Conservation (phyloP, 2,888 invertebrate species). For the Limnephilus rhombicus region DNA sequence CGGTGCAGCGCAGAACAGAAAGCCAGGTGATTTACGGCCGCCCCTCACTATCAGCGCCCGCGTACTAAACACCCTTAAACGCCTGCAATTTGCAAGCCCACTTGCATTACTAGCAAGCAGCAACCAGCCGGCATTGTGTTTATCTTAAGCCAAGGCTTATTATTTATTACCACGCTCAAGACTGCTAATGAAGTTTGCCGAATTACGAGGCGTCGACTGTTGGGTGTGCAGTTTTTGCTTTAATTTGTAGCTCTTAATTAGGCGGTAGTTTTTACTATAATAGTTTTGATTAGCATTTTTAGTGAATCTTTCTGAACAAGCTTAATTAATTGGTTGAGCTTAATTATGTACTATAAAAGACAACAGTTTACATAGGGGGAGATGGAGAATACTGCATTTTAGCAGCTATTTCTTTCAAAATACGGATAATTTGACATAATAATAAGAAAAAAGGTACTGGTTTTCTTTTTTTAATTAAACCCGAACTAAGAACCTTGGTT, state of each 20-base stretch:
- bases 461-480: too few relatives aligned
- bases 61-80: constrained; percentile 10
- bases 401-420: too few relatives aligned
- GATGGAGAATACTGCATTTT: too few relatives aligned
- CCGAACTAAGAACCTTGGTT: too few relatives aligned
- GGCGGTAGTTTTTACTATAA: neutral
- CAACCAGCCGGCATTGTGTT: neutral
- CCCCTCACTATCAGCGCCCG: constrained; percentile 23
- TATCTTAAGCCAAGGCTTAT: neutral
- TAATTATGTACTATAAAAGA: too few relatives aligned
- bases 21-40: constrained; percentile 24
- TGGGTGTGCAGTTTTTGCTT: neutral
- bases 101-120: neutral
- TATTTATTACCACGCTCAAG: neutral
- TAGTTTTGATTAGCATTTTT: neutral
- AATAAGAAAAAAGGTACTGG: too few relatives aligned
- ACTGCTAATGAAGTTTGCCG: neutral
- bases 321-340: too few relatives aligned
- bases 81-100: constrained; percentile 17
- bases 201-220: neutral
- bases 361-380: too few relatives aligned
- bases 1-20: neutral
- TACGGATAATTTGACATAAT: too few relatives aligned
- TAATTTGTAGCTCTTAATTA: neutral
- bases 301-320: too few relatives aligned